Base-by-base conservation (phyloP, 2,888 invertebrate species). In the Atrina japonica region DNA sequence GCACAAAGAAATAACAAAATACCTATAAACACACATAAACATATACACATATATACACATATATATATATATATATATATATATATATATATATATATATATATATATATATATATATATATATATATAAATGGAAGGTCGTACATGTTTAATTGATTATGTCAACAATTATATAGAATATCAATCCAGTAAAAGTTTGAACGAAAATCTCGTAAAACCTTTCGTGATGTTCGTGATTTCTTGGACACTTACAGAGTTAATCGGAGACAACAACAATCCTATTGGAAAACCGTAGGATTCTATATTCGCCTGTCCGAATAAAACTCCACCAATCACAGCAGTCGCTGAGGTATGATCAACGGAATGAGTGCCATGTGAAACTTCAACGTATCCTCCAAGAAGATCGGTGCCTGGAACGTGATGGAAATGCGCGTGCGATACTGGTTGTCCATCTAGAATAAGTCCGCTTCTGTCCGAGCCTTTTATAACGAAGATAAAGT, bases 121-220 rank as follows among this genome's bases (percentile, higher is more conserved):
- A n/a, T n/a, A n/a, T n/a, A n/a, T n/a, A n/a, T n/a, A n/a, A n/a
- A n/a, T n/a, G n/a, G n/a, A n/a, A n/a, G n/a, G n/a, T n/a, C n/a
- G n/a, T n/a, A n/a, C n/a, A n/a, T n/a, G n/a, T n/a, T n/a, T n/a
- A n/a, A n/a, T n/a, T n/a, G n/a, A n/a, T n/a, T n/a, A n/a, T n/a
- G n/a, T n/a, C n/a, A n/a, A n/a, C n/a, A n/a, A n/a, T n/a, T n/a
- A n/a, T n/a, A n/a, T n/a, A n/a, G n/a, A n/a, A n/a, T n/a, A n/a
- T n/a, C n/a, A n/a, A n/a, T 83, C 86, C 11, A 82, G 76, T 43
- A 86, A 61, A 66, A 83, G 83, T 16, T 41, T 35, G 6, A 18
- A 21, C 23, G 73, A 53, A n/a, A n/a, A n/a, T n/a, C n/a, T n/a
- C n/a, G n/a, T n/a, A n/a, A n/a, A n/a, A n/a, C n/a, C n/a, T n/a